phyloP scores from a whole-genome alignment of 2,113 vertebrate species.

The Dolichallabes microphthalmus region DNA sequence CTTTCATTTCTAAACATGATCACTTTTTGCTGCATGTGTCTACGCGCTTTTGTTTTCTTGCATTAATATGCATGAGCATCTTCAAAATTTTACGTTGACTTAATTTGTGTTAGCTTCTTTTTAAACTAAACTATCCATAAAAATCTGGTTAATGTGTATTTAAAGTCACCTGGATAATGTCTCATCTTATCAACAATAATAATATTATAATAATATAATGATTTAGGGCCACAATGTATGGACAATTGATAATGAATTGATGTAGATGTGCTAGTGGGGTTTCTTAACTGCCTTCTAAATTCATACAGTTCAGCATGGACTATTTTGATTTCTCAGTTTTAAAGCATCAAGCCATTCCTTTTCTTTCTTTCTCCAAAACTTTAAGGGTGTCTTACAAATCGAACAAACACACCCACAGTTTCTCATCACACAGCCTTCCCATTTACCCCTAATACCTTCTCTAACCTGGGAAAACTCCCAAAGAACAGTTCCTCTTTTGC shows the following conservation, averaged over 20 bases:
- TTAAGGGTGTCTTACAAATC: slow-evolving; percentile 33
- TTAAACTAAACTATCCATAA: not conserved
- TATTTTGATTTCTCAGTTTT: not conserved
- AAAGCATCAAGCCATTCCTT: slow-evolving; percentile 15
- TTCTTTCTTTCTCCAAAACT: slow-evolving; percentile 36
- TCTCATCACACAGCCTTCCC: slow-evolving; percentile 41
- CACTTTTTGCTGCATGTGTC: not conserved
- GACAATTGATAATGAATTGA: not conserved
- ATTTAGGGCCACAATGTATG: not conserved
- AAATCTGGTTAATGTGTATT: not conserved
- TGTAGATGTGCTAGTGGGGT: not conserved
- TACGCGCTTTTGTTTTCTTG: not conserved
- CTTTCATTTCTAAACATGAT: not conserved
- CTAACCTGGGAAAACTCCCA: slow-evolving; percentile 53
- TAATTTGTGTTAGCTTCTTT: slow-evolving; percentile 9
- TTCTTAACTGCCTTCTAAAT: not conserved
- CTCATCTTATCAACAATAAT: not conserved
- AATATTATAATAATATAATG: not conserved
- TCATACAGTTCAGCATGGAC: not conserved
- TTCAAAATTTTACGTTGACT: not conserved
- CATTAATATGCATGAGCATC: not conserved
- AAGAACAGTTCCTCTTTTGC: slow-evolving; percentile 51
- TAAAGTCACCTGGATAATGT: not conserved
- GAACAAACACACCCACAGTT: slow-evolving; percentile 37
- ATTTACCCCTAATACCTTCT: slow-evolving; percentile 45